Base-by-base conservation (phyloP, 2,797 vertebrate species). In the Acanthurus leucopareius region DNA sequence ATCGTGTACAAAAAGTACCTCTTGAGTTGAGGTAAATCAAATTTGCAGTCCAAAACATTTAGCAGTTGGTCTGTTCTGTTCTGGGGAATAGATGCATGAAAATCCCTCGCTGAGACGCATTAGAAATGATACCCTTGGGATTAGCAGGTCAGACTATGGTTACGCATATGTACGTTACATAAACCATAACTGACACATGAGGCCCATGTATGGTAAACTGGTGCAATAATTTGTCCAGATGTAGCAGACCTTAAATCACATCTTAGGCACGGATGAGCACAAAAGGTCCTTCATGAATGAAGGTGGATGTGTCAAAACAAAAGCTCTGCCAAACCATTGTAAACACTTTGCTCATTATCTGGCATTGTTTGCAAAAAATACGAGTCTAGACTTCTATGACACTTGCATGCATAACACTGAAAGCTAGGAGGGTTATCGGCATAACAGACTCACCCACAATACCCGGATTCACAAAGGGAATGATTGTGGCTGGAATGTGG, bases 391-490 rank as follows among this genome's bases (percentile, higher is more conserved):
- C 97, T 95, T 95, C 93, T 92, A 95, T 95, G 94, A 96, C 92
- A 96, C 93, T 95, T 94, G 96, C 91, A 96, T 96, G 96, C 96
- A 95, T 97, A 96, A 96, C 95, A 91, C 94, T 95, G 94, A 96
- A 94, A 93, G 90, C 94, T 90, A 93, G 89, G 82, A 94, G 94
- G 94, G 94, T 93, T 92, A 93, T 92, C 92, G 88, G 84, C 88
- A 93, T 91, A 93, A 91, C 93, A 92, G 93, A 89, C 92, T 85
- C 89, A 78, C 85, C 91, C 92, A 95, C 95, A 96, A 96, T 94
- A 87, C 92, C 88, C 75, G 44, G 70, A 87, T 89, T 92, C 88
- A 95, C 94, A 95, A 95, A 94, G 92, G 88, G 88, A 88, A 91
- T 70, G 90, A 93, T 92, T 91, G 94, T 91, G 91, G 92, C 91